A percentile compares a stretch with the other conserved stretches of the same genome.
Evolutionary conservation across 2,888 invertebrate species (phyloP).

Genomic region (Erebia ligea): DNA sequence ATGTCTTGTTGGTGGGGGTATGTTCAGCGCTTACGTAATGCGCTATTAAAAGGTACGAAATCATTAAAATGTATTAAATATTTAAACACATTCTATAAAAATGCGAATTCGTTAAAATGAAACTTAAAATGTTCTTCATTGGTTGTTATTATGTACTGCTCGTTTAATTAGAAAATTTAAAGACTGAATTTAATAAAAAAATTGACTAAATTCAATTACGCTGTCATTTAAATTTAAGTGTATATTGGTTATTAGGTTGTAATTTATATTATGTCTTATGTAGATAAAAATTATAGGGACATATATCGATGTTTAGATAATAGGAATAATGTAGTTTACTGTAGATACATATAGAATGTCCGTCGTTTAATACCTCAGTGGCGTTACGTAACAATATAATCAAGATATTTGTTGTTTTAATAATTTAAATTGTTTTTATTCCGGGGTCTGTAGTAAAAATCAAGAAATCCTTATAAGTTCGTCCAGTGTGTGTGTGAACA

Average conservation of each 20-base stretch:
- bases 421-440: too few species aligned
- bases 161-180: constrained; percentile 73
- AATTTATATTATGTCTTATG: constrained; percentile 43
- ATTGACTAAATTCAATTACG: constrained; percentile 77
- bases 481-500: too few species aligned
- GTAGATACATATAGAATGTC: constrained; percentile 15
- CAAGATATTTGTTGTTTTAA: too few species aligned
- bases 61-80: constrained; percentile 10
- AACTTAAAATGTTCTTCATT: constrained; percentile 48
- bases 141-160: constrained; percentile 58
- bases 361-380: constrained; percentile 21
- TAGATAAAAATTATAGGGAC: constrained; percentile 45
- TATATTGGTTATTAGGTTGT: constrained; percentile 59
- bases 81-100: constrained; percentile 1
- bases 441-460: too few species aligned
- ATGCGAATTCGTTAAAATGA: constrained; percentile 2
- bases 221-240: constrained; percentile 68
- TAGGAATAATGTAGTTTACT: constrained; percentile 19
- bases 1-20: too few species aligned
- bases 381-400: constrained; percentile 1
- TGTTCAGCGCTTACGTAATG: too few species aligned
- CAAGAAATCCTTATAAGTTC: too few species aligned
- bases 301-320: constrained; percentile 55
- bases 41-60: background rate
- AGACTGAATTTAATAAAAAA: constrained; percentile 78